Evolutionary conservation across 2,113 vertebrate genomes (phyloP), one percentile per base, ranked within the genome.

Genomic region (Galeopterus variegatus): DNA sequence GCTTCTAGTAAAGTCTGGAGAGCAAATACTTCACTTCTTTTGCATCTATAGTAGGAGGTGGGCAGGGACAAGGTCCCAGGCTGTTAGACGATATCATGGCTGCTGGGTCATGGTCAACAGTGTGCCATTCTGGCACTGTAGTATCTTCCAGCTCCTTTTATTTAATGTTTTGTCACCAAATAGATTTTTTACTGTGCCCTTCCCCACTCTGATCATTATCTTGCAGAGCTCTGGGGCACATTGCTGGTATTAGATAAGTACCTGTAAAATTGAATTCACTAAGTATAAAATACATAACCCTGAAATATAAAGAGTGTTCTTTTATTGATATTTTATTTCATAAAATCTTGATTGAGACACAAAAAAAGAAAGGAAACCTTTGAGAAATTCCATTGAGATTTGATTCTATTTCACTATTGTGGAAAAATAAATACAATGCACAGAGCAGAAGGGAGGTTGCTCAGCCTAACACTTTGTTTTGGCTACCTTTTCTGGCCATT

Each of bases 281-380:
- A 50, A 70, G 54, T 76, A 58, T 82, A 72, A 94, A 94, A 69
- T 73, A 52, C 15, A 64, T 18, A 77, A 5, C 6, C 67, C 45
- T 64, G 56, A 77, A 41, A 64, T 69, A 62, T 7, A 92, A 96
- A 73, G 58, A 79, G 7, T 64, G 10, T 36, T 93, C 36, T 84
- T 85, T 24, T 92, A 36, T 88, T 82, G 72, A 69, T 18, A 79
- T 31, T 76, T 95, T 54, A 41, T 81, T 75, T 93, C 28, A 50
- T 58, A 54, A 79, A 58, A 45, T 85, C 36, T 96, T 70, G 33
- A 84, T 17, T 73, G 28, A 94, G 48, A 81, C 7, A 31, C 10
- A 84, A 36, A 58, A 80, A 60, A 6, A 45, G 2, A 86, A 82
- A 76, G 58, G 75, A 94, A 87, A 60, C 6, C 69, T 91, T 86